Conservation (phyloP, 2,797 vertebrate genomes). For the Falco cherrug region DNA sequence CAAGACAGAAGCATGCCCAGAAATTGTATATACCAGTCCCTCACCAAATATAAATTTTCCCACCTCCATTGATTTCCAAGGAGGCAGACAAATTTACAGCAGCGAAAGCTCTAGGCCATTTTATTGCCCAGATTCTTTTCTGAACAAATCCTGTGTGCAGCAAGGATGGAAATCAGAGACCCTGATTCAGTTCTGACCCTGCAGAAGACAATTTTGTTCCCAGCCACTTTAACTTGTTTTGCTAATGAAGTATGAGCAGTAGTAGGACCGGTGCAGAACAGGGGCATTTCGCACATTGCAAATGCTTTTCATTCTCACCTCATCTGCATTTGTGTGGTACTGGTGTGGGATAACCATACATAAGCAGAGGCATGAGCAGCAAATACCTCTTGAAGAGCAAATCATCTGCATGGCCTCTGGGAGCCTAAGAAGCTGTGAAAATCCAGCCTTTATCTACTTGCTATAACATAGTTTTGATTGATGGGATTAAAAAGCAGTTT, state of each 20-base stretch:
- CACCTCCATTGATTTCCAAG: background rate
- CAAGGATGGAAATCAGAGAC: background rate
- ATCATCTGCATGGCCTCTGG: background rate
- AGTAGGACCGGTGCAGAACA: background rate
- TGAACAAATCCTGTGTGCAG: background rate
- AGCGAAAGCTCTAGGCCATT: background rate
- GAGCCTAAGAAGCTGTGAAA: background rate
- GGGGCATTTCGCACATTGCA: background rate
- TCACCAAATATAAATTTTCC: background rate
- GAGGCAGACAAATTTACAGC: background rate
- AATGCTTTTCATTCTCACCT: background rate
- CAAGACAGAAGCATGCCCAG: background rate
- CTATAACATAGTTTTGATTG: background rate
- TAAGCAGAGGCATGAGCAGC: background rate
- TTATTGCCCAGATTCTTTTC: background rate
- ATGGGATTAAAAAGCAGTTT: slow-evolving; percentile 13
- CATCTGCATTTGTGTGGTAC: background rate
- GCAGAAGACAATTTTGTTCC: background rate
- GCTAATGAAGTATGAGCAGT: background rate
- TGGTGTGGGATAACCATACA: too few relatives aligned
- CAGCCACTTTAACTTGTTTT: background rate
- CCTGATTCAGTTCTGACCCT: background rate
- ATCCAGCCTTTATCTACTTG: background rate
- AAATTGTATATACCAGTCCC: background rate
- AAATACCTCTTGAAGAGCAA: background rate